Percentiles rank a stretch among this genome's conserved stretches.
phyloP scores from a whole-genome alignment of 2,113 vertebrate species.

The Lichenostomus cassidix region DNA sequence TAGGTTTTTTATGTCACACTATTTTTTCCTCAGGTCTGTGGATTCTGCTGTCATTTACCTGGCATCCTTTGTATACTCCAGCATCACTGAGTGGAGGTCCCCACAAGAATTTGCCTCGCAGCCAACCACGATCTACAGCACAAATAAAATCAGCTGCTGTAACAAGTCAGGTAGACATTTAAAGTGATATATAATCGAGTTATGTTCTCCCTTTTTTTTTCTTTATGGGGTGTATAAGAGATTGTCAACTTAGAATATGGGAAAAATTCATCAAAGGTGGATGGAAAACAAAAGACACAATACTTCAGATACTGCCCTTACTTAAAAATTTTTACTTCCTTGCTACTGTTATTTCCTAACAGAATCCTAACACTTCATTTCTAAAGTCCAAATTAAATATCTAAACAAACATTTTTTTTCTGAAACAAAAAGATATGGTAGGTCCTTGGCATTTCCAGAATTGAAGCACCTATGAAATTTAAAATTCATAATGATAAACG shows the following conservation, averaged over 20 bases:
- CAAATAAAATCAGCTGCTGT: constrained; percentile 25
- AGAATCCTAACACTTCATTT: not conserved
- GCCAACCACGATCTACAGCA: constrained; percentile 92
- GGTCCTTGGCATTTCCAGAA: not conserved
- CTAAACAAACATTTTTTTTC: not conserved
- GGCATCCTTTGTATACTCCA: constrained; percentile 96
- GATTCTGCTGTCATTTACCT: constrained; percentile 76
- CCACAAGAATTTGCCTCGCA: constrained; percentile 94
- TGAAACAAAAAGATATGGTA: not conserved
- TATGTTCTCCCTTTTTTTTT: not conserved
- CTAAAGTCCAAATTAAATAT: not conserved
- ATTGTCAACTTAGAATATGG: not conserved
- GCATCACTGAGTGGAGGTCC: constrained; percentile 93
- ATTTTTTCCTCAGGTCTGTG: not conserved
- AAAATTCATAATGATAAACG: not conserved
- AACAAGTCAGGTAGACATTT: not conserved
- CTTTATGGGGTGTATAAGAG: not conserved
- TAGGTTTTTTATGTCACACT: not conserved
- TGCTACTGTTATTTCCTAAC: not conserved
- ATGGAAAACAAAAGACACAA: not conserved
- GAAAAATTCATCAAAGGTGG: not conserved
- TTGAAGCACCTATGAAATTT: not conserved
- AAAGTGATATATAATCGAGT: not conserved
- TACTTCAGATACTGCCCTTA: not conserved
- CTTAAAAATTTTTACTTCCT: not conserved